These are phyloP conservation scores for Lagria hirta DNA, from an alignment of 2,888 invertebrate genomes.

Conservation along the genomic window DNA sequence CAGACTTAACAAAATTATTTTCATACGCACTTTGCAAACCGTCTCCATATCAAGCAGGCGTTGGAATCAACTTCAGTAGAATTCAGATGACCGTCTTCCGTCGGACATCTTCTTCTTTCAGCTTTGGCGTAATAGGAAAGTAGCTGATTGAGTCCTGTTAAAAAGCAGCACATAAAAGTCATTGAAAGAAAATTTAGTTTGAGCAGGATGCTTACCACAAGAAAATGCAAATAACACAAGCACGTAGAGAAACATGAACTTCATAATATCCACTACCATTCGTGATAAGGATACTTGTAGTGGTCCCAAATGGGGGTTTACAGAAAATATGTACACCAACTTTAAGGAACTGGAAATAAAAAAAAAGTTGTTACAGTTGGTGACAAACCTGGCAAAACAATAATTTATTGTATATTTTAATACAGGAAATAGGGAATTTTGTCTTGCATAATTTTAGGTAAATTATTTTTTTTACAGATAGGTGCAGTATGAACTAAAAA, in stretches of 20 bases:
- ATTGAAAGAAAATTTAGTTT: not conserved
- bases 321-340: conserved; percentile 96
- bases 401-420: too few relatives aligned
- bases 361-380: too few relatives aligned
- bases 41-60: conserved; percentile 82
- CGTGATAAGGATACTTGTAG: conserved; percentile 92
- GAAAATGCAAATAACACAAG: conserved; percentile 93
- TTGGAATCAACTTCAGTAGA: conserved; percentile 61
- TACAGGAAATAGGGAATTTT: too few relatives aligned
- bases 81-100: conserved; percentile 45
- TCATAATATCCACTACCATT: conserved; percentile 94
- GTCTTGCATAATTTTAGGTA: too few relatives aligned
- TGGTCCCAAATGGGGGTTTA: conserved; percentile 95
- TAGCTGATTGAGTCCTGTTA: conserved; percentile 79
- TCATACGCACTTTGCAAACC: conserved; percentile 78
- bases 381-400: not conserved
- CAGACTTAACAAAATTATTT: conserved; percentile 7
- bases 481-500: too few relatives aligned
- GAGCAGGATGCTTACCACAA: conserved; percentile 71
- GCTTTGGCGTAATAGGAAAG: conserved; percentile 91
- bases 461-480: too few relatives aligned
- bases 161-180: too few relatives aligned
- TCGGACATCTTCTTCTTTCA: conserved; percentile 77
- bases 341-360: conserved; percentile 78
- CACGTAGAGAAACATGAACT: conserved; percentile 92